Conservation (phyloP, 1,140 invertebrate species). For the Dreissena polymorpha region DNA sequence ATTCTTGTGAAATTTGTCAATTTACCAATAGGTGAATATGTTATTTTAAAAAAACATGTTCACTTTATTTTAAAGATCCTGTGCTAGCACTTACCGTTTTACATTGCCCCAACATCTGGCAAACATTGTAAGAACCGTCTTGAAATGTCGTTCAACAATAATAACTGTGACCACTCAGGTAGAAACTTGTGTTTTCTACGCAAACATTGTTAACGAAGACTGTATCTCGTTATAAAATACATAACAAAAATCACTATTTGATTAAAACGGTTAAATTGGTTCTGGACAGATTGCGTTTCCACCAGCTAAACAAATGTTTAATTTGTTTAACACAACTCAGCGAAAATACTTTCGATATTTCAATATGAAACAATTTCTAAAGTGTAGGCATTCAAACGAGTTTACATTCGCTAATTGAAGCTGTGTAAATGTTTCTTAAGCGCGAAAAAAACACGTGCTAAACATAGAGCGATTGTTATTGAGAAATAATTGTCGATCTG, state of each 20-base stretch:
- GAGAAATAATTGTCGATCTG: conserved; percentile 23
- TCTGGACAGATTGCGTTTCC: conserved; percentile 32
- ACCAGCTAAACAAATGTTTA: conserved; percentile 47
- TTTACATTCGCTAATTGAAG: conserved; percentile 53
- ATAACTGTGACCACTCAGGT: no score
- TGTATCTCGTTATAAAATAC: no score
- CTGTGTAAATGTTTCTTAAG: conserved; percentile 30
- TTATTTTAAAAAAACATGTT: no score
- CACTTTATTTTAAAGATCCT: no score
- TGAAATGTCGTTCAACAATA: no score
- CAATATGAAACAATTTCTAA: conserved; percentile 42
- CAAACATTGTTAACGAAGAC: no score
- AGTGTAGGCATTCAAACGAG: conserved; percentile 15
- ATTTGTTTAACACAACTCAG: conserved; percentile 17
- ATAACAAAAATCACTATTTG: conserved; percentile 41
- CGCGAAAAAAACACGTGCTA: conserved; percentile 47
- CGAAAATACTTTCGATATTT: conserved; percentile 35
- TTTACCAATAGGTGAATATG: no score
- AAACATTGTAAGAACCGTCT: no score
- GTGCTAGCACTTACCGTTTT: no score
- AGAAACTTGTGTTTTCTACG: no score
- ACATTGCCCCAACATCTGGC: no score
- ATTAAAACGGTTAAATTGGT: conserved; percentile 30
- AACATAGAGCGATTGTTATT: conserved; percentile 15
- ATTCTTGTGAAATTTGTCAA: no score